Conservation (phyloP, 2,888 invertebrate genomes). For the Hypselothyrea guttata region DNA sequence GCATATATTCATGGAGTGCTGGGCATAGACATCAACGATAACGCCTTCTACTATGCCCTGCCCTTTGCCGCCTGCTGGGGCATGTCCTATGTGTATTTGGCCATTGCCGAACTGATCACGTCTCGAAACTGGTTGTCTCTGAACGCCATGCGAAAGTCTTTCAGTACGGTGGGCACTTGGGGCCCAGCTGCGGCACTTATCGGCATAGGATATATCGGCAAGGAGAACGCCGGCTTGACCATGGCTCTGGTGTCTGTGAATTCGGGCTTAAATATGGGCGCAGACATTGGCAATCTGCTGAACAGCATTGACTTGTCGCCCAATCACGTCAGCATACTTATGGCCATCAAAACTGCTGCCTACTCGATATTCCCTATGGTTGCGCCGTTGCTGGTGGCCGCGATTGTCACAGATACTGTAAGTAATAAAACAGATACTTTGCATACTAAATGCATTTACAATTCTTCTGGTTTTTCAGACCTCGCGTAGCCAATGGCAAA, state of each 20-base stretch:
- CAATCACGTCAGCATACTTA: slow-evolving; percentile 86
- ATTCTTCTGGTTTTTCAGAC: no score
- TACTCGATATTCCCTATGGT: slow-evolving; percentile 84
- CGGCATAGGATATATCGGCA: slow-evolving; percentile 83
- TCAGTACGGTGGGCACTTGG: slow-evolving; percentile 79
- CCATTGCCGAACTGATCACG: slow-evolving; percentile 82
- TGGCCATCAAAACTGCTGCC: slow-evolving; percentile 86
- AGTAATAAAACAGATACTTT: no score
- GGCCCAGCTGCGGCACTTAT: slow-evolving; percentile 84
- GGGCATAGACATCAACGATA: slow-evolving; percentile 84
- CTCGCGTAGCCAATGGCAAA: slow-evolving; percentile 87
- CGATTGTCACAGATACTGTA: slow-evolving; percentile 81
- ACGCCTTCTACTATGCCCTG: slow-evolving; percentile 83
- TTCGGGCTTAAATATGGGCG: slow-evolving; percentile 81
- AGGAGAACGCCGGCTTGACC: slow-evolving; percentile 82
- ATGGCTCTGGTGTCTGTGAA: slow-evolving; percentile 83
- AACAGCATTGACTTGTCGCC: slow-evolving; percentile 86
- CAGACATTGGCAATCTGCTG: slow-evolving; percentile 83
- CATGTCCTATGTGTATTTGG: slow-evolving; percentile 82
- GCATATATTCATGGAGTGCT: slow-evolving; percentile 86
- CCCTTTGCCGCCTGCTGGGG: slow-evolving; percentile 84
- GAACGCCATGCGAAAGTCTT: slow-evolving; percentile 63
- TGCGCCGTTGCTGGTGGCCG: slow-evolving; percentile 85
- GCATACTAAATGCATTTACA: no score
- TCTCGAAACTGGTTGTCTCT: slow-evolving; percentile 80